Evolutionary conservation across 2,888 invertebrate genomes (phyloP), one percentile per base, ranked within the genome.

Genomic region (Cantharis lateralis): DNA sequence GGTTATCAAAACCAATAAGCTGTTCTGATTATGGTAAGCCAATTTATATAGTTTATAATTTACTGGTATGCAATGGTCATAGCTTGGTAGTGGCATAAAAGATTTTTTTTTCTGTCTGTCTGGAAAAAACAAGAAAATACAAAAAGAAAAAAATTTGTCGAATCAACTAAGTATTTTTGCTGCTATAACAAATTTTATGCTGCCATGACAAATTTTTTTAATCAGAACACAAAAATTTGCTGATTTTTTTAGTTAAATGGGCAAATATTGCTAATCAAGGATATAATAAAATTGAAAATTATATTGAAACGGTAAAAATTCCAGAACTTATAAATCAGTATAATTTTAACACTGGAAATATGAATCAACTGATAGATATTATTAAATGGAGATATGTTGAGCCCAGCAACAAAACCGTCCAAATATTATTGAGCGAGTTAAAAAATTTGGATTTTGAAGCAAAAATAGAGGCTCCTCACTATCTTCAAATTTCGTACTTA

Each of bases 361-460:
- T 82, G 75, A 83, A 84, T 13, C 80, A 84, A 72, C 83, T 87
- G 72, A 80, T 80, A 48, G 90, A 91, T 81, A 88, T 91, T 20
- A 87, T 92, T 24, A 89, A 88, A 79, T 92, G 92, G 92, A 90
- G 91, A 84, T 92, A 91, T 82, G 88, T 90, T 83, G 88, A 88
- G 62, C 82, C 87, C 9, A 86, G 85, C 68, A 86, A 87, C 26
- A 87, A 86, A 16, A 88, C 89, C 77, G 84, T 87, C 15, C 81
- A 87, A 62, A 84, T 87, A 64, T 85, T 90, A 10, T 82, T 91
- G 13, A 89, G 91, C 79, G 88, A 88, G 61, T 82, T 91, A 48
- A 89, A 89, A 78, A 87, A 89, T 82, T 89, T 93, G 80, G 91
- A 92, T 84, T 90, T 91, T 16, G 91, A 93, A 75, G 89, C 91